These are phyloP conservation scores for Horisme vitalbata DNA, from an alignment of 2,888 invertebrate genomes.

Conservation along the genomic window DNA sequence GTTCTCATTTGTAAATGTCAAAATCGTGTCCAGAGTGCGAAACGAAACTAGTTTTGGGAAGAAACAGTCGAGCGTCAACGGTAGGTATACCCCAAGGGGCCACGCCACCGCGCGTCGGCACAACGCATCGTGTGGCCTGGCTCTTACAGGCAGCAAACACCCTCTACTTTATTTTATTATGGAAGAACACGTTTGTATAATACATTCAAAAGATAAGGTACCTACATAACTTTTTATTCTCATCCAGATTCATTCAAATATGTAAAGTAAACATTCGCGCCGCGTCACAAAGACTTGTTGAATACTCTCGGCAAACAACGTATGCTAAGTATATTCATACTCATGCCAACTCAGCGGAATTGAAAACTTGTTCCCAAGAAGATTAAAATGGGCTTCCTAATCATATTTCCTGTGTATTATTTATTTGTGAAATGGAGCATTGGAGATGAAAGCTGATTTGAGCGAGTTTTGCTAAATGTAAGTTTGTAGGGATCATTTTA, in stretches of 20 bases:
- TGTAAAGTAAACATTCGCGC: slow-evolving; percentile 17
- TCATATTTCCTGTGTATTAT: slow-evolving; percentile 23
- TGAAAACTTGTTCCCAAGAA: slow-evolving; percentile 38
- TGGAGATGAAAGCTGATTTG: neutral
- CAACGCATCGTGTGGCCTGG: too few relatives aligned
- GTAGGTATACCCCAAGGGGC: too few relatives aligned
- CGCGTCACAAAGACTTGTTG: slow-evolving; percentile 43
- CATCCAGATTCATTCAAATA: slow-evolving; percentile 20
- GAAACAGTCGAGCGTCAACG: too few relatives aligned
- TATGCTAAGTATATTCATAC: slow-evolving; percentile 50
- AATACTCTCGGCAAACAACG: slow-evolving; percentile 44
- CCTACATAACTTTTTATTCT: slow-evolving; percentile 17
- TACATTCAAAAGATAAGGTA: neutral
- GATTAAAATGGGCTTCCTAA: slow-evolving; percentile 41
- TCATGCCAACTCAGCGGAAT: slow-evolving; percentile 33
- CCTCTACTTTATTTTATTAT: neutral
- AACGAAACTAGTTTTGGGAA: too few relatives aligned
- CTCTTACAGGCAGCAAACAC: too few relatives aligned
- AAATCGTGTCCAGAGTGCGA: too few relatives aligned
- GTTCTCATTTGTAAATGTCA: too few relatives aligned
- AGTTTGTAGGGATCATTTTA: too few relatives aligned
- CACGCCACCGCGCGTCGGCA: too few relatives aligned
- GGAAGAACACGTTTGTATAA: neutral
- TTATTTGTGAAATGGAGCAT: neutral
- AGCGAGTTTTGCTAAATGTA: neutral